phyloP scores from a whole-genome alignment of 2,113 vertebrate genomes.

The Atrichornis clamosus region DNA sequence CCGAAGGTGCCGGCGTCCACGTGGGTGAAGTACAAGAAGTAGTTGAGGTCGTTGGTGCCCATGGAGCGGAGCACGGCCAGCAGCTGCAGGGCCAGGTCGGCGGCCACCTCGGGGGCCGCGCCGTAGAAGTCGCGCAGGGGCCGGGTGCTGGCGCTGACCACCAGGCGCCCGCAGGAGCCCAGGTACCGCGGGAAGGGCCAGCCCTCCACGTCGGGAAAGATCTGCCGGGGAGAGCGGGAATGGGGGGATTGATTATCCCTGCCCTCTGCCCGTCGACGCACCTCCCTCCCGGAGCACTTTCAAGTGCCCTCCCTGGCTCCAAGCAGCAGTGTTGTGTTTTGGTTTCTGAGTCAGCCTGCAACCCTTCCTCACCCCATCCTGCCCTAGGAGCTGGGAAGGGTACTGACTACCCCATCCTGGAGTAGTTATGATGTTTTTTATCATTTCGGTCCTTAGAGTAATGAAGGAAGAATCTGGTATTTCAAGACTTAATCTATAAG shows the following conservation, averaged over 20 bases:
- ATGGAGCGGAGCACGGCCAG: conserved; percentile 75
- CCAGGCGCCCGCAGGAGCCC: conserved; percentile 80
- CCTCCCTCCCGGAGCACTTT: neutral
- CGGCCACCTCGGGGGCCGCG: conserved; percentile 58
- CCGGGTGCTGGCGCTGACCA: conserved; percentile 74
- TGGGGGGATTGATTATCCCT: rapidly evolving
- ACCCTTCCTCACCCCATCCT: neutral
- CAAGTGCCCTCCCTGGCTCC: neutral
- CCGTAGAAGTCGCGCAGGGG: conserved; percentile 70
- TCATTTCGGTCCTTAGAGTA: neutral
- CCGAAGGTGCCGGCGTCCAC: conserved; percentile 79
- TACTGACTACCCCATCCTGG: neutral
- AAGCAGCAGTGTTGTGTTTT: neutral
- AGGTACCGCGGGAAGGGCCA: conserved; percentile 85
- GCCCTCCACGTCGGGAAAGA: conserved; percentile 81
- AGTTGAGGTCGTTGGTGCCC: conserved; percentile 80
- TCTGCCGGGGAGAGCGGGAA: conserved; percentile 45
- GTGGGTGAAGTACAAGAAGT: conserved; percentile 81
- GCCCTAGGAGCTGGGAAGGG: neutral
- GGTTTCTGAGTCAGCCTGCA: neutral
- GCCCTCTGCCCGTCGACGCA: rapidly evolving
- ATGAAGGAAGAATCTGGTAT: neutral
- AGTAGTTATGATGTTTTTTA: neutral
- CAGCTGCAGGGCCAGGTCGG: conserved; percentile 80
- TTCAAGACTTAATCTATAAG: neutral